Base-by-base conservation (phyloP, 2,797 vertebrate genomes). In the Diglossa cyanea region DNA sequence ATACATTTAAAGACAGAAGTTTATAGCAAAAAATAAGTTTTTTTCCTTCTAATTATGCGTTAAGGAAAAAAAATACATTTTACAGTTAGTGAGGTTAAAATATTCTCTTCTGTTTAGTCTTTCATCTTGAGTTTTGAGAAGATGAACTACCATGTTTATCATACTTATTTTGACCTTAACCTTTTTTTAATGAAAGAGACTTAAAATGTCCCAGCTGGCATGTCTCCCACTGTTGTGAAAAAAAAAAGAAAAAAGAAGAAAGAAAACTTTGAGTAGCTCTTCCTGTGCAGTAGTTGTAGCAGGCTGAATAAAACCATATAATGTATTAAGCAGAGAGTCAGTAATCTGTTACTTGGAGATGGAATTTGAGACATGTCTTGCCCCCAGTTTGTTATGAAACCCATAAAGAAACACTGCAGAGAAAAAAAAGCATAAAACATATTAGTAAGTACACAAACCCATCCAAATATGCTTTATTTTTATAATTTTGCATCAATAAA, bases 121-220 rank as follows among this genome's bases (percentile, higher is more conserved):
- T 98, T 97, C 66, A 92, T 97, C 94, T 97, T 96, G 91, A 97
- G 90, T 97, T 97, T 97, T 98, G 97, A 97, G 96, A 98, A 97
- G 97, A 97, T 95, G 97, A 98, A 97, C 95, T 95, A 90, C 95
- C 95, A 96, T 98, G 97, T 98, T 98, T 98, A 97, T 98, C 97
- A 97, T 97, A 98, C 97, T 97, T 97, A 96, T 96, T 98, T 95
- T 98, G 98, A 98, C 98, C 98, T 98, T 98, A 96, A 98, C 97
- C 97, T 98, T 96, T 92, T 97, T 97, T 94, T 97, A 98, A 98
- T 98, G 98, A 98, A 98, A 98, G 97, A 97, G 96, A 97, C 96
- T 98, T 98, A 98, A 98, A 98, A 98, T 97, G 87, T 97, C 96
- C 98, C 98, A 98, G 98, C 98, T 98, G 98, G 94, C 96, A 86